phyloP scores from a whole-genome alignment of 1,140 invertebrate species.

The Zeugodacus cucurbitae region DNA sequence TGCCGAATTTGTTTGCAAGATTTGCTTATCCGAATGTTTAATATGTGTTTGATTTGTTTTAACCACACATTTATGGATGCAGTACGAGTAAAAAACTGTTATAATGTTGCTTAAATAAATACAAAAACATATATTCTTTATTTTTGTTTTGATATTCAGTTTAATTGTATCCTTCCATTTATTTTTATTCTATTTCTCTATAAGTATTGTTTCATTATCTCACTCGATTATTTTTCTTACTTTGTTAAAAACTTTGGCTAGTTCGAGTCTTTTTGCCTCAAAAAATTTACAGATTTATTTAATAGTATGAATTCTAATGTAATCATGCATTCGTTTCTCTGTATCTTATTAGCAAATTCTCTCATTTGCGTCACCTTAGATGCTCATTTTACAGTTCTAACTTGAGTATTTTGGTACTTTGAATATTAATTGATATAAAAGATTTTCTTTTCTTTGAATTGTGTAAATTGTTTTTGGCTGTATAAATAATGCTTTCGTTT shows the following conservation, averaged over 20 bases:
- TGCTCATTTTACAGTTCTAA: neutral
- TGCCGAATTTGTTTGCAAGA: no score
- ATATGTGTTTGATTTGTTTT: neutral
- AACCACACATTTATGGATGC: neutral
- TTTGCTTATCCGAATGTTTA: no score
- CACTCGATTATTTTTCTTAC: slow-evolving; percentile 62
- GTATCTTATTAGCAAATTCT: neutral
- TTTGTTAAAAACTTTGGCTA: slow-evolving; percentile 36
- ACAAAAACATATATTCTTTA: neutral
- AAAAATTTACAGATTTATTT: neutral
- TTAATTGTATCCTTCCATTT: slow-evolving; percentile 48
- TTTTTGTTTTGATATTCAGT: slow-evolving; percentile 31
- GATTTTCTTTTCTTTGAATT: neutral
- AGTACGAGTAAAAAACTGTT: neutral
- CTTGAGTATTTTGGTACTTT: neutral
- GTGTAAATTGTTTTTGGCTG: neutral
- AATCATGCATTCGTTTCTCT: neutral
- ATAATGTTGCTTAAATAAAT: slow-evolving; percentile 13
- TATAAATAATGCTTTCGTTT: neutral
- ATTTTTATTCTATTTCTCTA: slow-evolving; percentile 60
- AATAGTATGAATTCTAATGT: neutral
- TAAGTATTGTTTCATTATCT: slow-evolving; percentile 66
- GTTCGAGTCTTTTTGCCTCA: neutral
- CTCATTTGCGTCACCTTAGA: neutral
- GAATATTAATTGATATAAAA: neutral